Conservation (phyloP, 2,888 invertebrate species). For the Steinernema hermaphroditum region DNA sequence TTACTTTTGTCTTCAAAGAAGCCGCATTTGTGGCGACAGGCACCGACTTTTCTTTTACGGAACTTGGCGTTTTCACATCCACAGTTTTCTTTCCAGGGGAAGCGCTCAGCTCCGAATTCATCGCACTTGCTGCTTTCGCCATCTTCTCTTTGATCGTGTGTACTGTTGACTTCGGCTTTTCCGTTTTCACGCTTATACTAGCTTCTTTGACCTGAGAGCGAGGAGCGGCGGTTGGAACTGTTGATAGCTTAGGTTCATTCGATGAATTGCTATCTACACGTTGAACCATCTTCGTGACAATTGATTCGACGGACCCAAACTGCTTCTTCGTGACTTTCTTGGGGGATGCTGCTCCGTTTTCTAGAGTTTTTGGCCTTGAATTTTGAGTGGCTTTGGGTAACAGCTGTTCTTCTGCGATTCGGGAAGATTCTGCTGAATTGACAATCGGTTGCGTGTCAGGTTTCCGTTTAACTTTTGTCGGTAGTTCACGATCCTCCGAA, state of each 20-base stretch:
- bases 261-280: too few species aligned
- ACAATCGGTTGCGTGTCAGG: too few species aligned
- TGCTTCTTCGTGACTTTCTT: not conserved
- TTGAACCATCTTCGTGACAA: not conserved
- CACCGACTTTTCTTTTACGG: too few species aligned
- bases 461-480: not conserved
- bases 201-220: too few species aligned
- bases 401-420: too few species aligned
- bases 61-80: too few species aligned
- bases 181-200: slow-evolving; percentile 23
- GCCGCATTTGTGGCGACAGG: too few species aligned
- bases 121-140: slow-evolving; percentile 31
- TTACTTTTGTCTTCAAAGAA: too few species aligned
- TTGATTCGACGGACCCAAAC: not conserved
- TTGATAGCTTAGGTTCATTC: too few species aligned
- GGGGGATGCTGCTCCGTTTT: not conserved
- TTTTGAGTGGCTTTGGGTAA: not conserved
- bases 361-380: not conserved
- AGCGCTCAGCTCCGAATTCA: slow-evolving; percentile 37
- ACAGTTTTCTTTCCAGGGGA: slow-evolving; percentile 41
- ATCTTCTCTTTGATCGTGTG: slow-evolving; percentile 16
- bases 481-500: not conserved
- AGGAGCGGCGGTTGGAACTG: slow-evolving; percentile 4
- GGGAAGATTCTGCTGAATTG: too few species aligned
- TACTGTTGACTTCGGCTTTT: slow-evolving; percentile 20